phyloP scores from a whole-genome alignment of 2,113 vertebrate genomes.

The Macaca nemestrina region DNA sequence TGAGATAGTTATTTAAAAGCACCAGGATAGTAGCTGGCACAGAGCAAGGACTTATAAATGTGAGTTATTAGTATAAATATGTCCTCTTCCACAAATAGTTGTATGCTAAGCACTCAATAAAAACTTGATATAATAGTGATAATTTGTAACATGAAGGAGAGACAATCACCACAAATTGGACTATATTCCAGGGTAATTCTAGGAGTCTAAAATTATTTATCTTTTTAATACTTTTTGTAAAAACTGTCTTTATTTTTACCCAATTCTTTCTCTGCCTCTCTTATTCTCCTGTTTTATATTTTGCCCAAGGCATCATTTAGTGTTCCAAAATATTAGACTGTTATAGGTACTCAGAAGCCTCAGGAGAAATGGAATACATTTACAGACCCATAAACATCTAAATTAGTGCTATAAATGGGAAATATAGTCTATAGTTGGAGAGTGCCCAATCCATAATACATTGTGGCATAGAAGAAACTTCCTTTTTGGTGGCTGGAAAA shows the following conservation, averaged over 20 bases:
- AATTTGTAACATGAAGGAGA: conserved; percentile 31
- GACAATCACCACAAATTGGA: conserved; percentile 17
- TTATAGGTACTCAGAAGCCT: conserved; percentile 75
- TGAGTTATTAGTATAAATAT: background rate
- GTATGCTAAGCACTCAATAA: background rate
- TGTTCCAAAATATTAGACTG: conserved; percentile 69
- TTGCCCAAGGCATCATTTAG: conserved; percentile 35
- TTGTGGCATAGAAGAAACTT: conserved; percentile 79
- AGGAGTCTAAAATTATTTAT: background rate
- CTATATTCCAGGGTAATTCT: background rate
- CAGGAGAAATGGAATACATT: conserved; percentile 77
- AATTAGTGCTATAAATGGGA: conserved; percentile 75
- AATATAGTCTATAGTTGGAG: conserved; percentile 75
- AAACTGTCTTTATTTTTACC: conserved; percentile 44
- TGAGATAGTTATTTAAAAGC: background rate
- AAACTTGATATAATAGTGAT: conserved; percentile 8
- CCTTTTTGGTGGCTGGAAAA: conserved; percentile 82
- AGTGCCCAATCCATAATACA: conserved; percentile 72
- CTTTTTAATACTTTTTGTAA: background rate
- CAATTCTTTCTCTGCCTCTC: background rate
- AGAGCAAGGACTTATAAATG: background rate
- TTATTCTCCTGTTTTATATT: background rate
- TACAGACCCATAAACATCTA: conserved; percentile 79
- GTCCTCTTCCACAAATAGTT: background rate
- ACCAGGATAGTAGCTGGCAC: background rate